Base-by-base conservation (phyloP, 2,797 vertebrate genomes). In the Falco concolor region DNA sequence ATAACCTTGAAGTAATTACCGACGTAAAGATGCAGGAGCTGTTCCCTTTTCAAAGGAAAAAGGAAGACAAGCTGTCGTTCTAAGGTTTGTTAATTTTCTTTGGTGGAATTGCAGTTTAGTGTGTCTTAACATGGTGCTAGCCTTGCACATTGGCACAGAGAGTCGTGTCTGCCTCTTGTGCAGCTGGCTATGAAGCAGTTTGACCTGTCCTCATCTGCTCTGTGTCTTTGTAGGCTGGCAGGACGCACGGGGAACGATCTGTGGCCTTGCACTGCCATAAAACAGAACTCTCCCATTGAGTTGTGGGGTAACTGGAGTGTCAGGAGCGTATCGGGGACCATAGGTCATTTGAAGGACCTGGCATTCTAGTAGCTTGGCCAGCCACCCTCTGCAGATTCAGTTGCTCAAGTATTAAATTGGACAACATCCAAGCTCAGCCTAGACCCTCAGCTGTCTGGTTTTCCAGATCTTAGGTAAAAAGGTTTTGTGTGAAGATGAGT, bases 321-420 rank as follows among this genome's bases (percentile, higher is more conserved):
- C 77, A 50, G 36, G 83, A 75, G 32, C 6, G 0, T 61, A 4
- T 2, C 1, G 0, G 27, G 34, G 54, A 27, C 53, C 0, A 0
- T 4, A 44, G n/a, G 57, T 80, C 4, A 4, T 75, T 65, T 75
- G 73, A 76, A 84, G 59, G 69, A 50, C 59, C 42, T 75, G 54
- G 18, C 4, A 0, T 79, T 82, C 12, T 21, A 4, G 13, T 44
- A 50, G 67, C 30, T 89, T 89, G 76, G 56, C 42, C 6, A 4
- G 22, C 30, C 30, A 44, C 74, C 22, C 54, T 79, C 18, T 64
- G 45, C 38, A 73, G 56, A 32, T 89, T 72, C 63, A 45, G 14
- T 74, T 87, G 49, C 28, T 82, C 20, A 18, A 4, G 14, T 70
- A 52, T 52, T 86, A 73, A 75, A 73, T 21, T 79, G 88, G 23